Evolutionary conservation across 64 coral and sea anemone genomes (phyloP).

Genomic region (Actinia equina): DNA sequence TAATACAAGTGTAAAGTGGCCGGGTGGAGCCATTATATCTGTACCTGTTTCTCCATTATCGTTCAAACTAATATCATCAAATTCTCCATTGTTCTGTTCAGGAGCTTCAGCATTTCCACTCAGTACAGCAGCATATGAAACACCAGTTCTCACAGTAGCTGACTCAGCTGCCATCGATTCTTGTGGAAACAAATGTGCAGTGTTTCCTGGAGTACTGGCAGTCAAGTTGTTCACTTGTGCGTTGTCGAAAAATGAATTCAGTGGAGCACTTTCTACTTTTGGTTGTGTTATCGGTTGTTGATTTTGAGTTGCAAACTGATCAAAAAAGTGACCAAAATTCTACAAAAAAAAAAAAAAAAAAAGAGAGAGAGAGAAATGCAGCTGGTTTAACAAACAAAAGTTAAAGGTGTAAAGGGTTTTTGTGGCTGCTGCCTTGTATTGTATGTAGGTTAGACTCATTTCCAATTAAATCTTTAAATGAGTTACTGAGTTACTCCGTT

Average conservation of each 20-base stretch:
- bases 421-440: no score
- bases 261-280: neutral
- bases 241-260: neutral
- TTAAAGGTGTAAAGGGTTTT: neutral
- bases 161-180: neutral
- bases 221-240: neutral
- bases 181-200: neutral
- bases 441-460: no score
- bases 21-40: neutral
- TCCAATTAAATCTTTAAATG: no score
- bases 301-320: neutral
- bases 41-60: neutral
- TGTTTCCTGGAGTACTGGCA: neutral
- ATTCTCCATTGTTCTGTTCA: neutral
- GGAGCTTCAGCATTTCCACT: neutral
- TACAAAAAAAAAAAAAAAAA: neutral
- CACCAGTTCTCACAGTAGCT: neutral
- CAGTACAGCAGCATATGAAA: conserved; percentile 15
- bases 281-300: neutral
- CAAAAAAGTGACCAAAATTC: neutral
- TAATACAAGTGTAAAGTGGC: no score
- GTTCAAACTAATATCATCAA: conserved; percentile 7
- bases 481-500: no score
- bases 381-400: neutral
- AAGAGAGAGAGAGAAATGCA: neutral